A percentile compares a stretch with the other conserved stretches of the same genome.
phyloP scores from a whole-genome alignment of 2,797 vertebrate genomes.

The Jordanella pulchra region DNA sequence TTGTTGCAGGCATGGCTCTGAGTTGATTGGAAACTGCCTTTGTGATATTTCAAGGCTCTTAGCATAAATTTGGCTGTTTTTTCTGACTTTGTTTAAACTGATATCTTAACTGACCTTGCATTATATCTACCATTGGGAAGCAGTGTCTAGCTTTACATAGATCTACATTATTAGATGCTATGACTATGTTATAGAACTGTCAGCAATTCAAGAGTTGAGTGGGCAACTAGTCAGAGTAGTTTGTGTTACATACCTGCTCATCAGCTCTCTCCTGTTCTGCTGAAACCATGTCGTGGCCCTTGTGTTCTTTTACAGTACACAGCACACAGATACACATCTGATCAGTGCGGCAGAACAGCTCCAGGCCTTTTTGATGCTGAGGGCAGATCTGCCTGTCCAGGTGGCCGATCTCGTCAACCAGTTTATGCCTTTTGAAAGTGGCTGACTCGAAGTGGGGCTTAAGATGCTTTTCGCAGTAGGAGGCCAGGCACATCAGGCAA shows the following conservation, averaged over 20 bases:
- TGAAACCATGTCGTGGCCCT: slow-evolving; percentile 95
- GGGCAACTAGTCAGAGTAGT: background rate
- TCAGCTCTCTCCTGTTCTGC: slow-evolving; percentile 94
- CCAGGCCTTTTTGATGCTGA: slow-evolving; percentile 96
- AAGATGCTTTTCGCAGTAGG: slow-evolving; percentile 94
- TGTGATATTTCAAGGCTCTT: background rate
- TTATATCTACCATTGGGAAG: background rate
- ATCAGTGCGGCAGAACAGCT: slow-evolving; percentile 96
- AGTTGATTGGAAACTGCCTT: background rate
- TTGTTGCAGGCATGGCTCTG: background rate
- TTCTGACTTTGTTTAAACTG: slow-evolving; percentile 41
- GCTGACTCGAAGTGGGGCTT: slow-evolving; percentile 94
- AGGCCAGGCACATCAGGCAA: slow-evolving; percentile 96
- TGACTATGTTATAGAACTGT: background rate
- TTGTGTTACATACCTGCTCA: slow-evolving; percentile 71
- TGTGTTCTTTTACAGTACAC: slow-evolving; percentile 97
- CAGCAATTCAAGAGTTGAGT: background rate
- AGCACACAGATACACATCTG: slow-evolving; percentile 98
- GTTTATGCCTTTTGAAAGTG: slow-evolving; percentile 94
- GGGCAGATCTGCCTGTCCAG: slow-evolving; percentile 96
- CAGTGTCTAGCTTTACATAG: background rate
- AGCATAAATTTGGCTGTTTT: slow-evolving; percentile 22
- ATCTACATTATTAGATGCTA: slow-evolving; percentile 1
- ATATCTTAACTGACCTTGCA: slow-evolving; percentile 11
- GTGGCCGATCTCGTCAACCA: slow-evolving; percentile 94